A percentile compares a stretch with the other conserved stretches of the same genome.
phyloP scores from a whole-genome alignment of 2,888 invertebrate species.

The Limenitis camilla region DNA sequence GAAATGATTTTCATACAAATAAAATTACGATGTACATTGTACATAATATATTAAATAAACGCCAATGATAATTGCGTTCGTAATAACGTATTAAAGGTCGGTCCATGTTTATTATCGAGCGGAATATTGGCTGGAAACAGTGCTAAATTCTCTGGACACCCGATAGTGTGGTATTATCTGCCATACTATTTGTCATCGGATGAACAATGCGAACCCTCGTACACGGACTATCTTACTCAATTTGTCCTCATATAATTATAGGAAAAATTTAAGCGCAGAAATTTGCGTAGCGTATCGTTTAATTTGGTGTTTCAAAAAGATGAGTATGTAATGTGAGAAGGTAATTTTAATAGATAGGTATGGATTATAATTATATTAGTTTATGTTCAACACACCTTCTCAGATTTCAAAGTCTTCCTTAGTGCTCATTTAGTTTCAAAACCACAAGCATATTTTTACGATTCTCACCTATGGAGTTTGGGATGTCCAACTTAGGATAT shows the following conservation, averaged over 20 bases:
- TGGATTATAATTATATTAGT: too few relatives aligned
- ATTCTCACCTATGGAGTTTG: too few relatives aligned
- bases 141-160: constrained; percentile 67
- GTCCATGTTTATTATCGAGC: constrained; percentile 63
- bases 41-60: constrained; percentile 18
- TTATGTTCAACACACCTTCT: too few relatives aligned
- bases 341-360: too few relatives aligned
- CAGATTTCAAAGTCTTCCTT: too few relatives aligned
- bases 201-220: constrained; percentile 60
- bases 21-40: constrained; percentile 8
- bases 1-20: constrained; percentile 1
- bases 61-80: constrained; percentile 22
- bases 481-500: too few relatives aligned
- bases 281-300: constrained; percentile 13
- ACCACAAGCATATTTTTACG: too few relatives aligned
- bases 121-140: constrained; percentile 70
- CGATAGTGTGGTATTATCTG: constrained; percentile 72
- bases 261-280: constrained; percentile 35
- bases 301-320: background rate
- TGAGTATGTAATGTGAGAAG: too few relatives aligned
- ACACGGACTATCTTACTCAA: constrained; percentile 60
- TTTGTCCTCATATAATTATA: constrained; percentile 55
- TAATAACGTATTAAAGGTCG: constrained; percentile 27
- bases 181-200: constrained; percentile 68
- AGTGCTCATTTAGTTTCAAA: too few relatives aligned